These are phyloP conservation scores for Chesias legatella DNA, from an alignment of 2,888 invertebrate genomes.

Conservation along the genomic window DNA sequence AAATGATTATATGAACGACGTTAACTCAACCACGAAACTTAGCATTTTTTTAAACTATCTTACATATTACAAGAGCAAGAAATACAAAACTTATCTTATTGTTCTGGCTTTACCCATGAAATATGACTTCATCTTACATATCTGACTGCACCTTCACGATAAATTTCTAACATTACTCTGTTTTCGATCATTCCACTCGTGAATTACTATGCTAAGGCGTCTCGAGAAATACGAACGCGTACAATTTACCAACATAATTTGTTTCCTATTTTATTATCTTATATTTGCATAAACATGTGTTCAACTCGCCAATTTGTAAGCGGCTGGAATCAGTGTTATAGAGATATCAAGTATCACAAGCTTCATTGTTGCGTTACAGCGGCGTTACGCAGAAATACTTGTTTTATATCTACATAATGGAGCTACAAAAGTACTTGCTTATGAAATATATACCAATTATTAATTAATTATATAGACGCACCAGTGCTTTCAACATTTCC, in stretches of 20 bases:
- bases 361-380: slow-evolving; percentile 21
- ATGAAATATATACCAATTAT: neutral
- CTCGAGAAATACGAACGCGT: slow-evolving; percentile 2
- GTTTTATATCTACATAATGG: slow-evolving; percentile 13
- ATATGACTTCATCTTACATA: too few relatives aligned
- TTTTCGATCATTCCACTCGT: neutral
- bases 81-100: too few relatives aligned
- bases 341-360: slow-evolving; percentile 25
- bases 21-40: too few relatives aligned
- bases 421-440: neutral
- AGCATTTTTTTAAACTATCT: too few relatives aligned
- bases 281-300: slow-evolving; percentile 27
- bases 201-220: slow-evolving; percentile 3
- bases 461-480: too few relatives aligned
- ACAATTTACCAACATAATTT: slow-evolving; percentile 16
- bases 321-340: slow-evolving; percentile 20
- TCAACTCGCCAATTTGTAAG: slow-evolving; percentile 26
- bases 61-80: too few relatives aligned
- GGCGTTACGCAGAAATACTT: slow-evolving; percentile 12
- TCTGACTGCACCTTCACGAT: too few relatives aligned
- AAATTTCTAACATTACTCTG: neutral
- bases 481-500: too few relatives aligned
- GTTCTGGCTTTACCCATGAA: too few relatives aligned
- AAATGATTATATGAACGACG: too few relatives aligned
- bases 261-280: slow-evolving; percentile 19